These are phyloP conservation scores for Synanthedon myopaeformis DNA, from an alignment of 2,888 invertebrate species.

Conservation along the genomic window DNA sequence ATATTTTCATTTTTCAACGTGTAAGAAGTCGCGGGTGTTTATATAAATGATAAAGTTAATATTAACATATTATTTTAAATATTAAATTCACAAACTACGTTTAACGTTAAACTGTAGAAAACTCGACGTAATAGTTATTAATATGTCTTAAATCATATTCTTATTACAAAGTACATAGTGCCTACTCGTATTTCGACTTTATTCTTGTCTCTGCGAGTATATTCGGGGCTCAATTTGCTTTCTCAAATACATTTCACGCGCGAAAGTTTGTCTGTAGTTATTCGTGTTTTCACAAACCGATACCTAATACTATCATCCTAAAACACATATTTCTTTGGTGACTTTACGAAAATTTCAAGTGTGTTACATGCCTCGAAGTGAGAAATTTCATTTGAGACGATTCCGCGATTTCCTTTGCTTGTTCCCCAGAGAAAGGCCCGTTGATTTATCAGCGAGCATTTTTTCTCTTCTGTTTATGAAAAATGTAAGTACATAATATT, in stretches of 20 bases:
- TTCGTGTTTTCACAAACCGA: not conserved
- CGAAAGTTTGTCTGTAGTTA: constrained; percentile 30
- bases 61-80: too few species aligned
- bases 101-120: too few species aligned
- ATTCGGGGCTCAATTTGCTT: constrained; percentile 54
- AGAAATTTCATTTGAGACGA: constrained; percentile 66
- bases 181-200: constrained; percentile 1
- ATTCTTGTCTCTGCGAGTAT: constrained; percentile 20
- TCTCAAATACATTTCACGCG: constrained; percentile 48
- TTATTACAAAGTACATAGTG: not conserved
- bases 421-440: constrained; percentile 39
- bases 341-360: constrained; percentile 22
- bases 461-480: constrained; percentile 21
- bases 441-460: constrained; percentile 49
- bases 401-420: constrained; percentile 50
- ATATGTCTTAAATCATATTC: too few species aligned
- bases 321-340: not conserved
- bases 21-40: too few species aligned
- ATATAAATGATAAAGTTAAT: too few species aligned
- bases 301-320: not conserved
- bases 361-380: constrained; percentile 45
- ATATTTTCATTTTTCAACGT: too few species aligned
- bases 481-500: constrained; percentile 9
- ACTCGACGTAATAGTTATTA: too few species aligned
- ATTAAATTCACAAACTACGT: too few species aligned